phyloP scores from a whole-genome alignment of 2,888 invertebrate species.

The Drosophila subquinaria region DNA sequence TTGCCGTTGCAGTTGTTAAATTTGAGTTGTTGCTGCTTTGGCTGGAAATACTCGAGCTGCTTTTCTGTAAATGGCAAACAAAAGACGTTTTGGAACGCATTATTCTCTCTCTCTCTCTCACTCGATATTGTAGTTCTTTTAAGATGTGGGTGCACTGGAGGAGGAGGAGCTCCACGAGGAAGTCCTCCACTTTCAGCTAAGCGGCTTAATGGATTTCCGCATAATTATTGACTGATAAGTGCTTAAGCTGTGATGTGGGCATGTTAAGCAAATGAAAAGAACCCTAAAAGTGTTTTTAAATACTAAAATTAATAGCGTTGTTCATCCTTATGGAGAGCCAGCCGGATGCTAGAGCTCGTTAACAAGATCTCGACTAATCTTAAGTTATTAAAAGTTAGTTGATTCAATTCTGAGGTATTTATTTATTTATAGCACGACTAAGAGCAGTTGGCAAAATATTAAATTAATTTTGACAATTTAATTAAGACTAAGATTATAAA shows the following conservation, averaged over 20 bases:
- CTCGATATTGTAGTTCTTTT: not conserved
- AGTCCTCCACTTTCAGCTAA: conserved; percentile 31
- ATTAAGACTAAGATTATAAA: no score
- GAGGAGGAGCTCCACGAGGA: conserved; percentile 54
- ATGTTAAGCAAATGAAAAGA: conserved; percentile 1
- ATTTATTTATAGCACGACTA: no score
- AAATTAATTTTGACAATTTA: no score
- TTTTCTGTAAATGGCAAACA: conserved; percentile 82
- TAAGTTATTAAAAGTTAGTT: no score
- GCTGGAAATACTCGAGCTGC: conserved; percentile 84
- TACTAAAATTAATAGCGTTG: not conserved
- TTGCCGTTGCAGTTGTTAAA: conserved; percentile 64
- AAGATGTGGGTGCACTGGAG: conserved; percentile 59
- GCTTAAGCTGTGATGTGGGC: conserved; percentile 22
- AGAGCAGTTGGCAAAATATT: no score
- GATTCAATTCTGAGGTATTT: no score
- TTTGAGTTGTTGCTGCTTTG: conserved; percentile 83
- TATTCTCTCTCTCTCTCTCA: conserved; percentile 21
- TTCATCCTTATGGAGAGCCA: no score
- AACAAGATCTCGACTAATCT: not conserved
- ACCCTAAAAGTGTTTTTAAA: not conserved
- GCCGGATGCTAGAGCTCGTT: no score
- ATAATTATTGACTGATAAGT: conserved; percentile 26
- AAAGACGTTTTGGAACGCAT: conserved; percentile 42
- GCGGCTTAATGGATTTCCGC: conserved; percentile 35